Conservation (phyloP, 2,888 invertebrate genomes). For the Endotricha flammealis region DNA sequence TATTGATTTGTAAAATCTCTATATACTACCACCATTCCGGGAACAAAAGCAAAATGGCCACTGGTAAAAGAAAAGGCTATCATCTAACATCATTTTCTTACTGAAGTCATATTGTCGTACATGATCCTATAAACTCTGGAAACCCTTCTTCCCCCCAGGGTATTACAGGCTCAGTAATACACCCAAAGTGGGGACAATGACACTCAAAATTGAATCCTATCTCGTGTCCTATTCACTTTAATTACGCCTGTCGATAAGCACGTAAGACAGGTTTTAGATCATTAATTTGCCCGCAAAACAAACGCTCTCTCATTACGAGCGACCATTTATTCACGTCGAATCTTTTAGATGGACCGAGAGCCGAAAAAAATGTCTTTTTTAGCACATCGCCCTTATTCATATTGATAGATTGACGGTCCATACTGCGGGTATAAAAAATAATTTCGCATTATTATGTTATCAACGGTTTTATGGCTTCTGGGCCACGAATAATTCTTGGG, state of each 20-base stretch:
- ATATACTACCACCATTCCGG: too few species aligned
- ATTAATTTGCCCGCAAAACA: conserved; percentile 36
- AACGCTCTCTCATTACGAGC: conserved; percentile 29
- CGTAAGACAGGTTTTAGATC: conserved; percentile 16
- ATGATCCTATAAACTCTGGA: too few species aligned
- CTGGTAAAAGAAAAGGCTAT: too few species aligned
- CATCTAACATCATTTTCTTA: too few species aligned
- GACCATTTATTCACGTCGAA: conserved; percentile 30
- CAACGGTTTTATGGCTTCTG: background rate
- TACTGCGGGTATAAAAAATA: background rate
- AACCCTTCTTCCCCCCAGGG: too few species aligned
- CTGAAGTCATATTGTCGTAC: too few species aligned
- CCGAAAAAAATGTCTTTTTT: conserved; percentile 7
- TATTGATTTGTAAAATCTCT: too few species aligned
- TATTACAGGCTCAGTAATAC: too few species aligned
- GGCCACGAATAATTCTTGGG: background rate
- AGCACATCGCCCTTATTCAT: background rate
- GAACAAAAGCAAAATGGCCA: too few species aligned
- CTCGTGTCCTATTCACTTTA: conserved; percentile 14
- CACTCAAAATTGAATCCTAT: conserved; percentile 5
- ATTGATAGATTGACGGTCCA: conserved; percentile 2
- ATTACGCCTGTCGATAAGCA: conserved; percentile 29
- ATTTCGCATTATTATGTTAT: background rate
- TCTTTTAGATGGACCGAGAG: background rate
- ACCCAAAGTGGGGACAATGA: too few species aligned